A percentile compares a stretch with the other conserved stretches of the same genome.
Evolutionary conservation across 2,888 invertebrate species (phyloP).

Genomic region (Kryphioiulus occultus): DNA sequence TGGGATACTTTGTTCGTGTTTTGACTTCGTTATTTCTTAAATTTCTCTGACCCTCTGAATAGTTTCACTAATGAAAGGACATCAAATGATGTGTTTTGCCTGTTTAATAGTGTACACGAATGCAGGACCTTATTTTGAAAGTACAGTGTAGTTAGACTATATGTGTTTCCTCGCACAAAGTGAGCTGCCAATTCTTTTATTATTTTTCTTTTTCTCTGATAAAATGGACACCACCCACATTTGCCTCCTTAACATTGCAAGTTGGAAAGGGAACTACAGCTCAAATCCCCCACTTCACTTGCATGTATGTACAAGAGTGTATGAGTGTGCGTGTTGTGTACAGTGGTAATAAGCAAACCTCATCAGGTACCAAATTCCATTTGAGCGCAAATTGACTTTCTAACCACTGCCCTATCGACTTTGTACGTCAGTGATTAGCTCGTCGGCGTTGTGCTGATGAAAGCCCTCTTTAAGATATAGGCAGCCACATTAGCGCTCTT

Average conservation of each 20-base stretch:
- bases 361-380: neutral
- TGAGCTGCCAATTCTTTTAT: neutral
- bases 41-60: neutral
- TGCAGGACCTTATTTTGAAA: slow-evolving; percentile 1
- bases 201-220: neutral
- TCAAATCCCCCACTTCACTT: slow-evolving; percentile 25
- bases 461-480: neutral
- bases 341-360: neutral
- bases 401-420: neutral
- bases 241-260: slow-evolving; percentile 25
- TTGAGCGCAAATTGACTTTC: neutral
- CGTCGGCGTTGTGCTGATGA: neutral
- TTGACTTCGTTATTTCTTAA: neutral
- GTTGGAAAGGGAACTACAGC: slow-evolving; percentile 25
- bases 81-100: too few relatives aligned
- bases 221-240: slow-evolving; percentile 1
- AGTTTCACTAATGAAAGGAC: too few relatives aligned
- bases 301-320: slow-evolving; percentile 19
- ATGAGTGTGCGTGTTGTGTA: neutral
- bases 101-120: too few relatives aligned
- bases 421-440: neutral
- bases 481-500: slow-evolving; percentile 14
- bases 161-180: neutral
- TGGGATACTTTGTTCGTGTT: neutral
- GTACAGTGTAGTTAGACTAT: too few relatives aligned